Percentiles rank a stretch among this genome's conserved stretches.
Conservation (phyloP, 2,888 invertebrate species). For the Eledone cirrhosa region DNA sequence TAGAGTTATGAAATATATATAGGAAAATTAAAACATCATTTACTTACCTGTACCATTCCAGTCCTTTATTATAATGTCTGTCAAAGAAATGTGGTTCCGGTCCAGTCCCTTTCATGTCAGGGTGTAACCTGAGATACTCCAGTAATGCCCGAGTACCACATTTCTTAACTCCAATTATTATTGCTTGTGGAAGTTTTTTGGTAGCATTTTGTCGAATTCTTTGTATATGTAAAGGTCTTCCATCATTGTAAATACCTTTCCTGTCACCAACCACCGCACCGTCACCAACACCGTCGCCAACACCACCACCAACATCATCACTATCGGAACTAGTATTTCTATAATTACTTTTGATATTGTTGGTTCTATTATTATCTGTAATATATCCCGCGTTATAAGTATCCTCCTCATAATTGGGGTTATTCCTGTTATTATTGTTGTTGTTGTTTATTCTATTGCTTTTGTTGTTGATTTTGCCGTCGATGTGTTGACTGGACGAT, state of each 20-base stretch:
- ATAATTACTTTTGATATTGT: not conserved
- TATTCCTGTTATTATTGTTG: not conserved
- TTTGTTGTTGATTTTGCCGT: not conserved
- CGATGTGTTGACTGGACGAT: not conserved
- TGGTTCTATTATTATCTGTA: not conserved
- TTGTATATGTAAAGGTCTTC: slow-evolving; percentile 13
- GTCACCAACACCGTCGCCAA: not conserved
- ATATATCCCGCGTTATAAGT: not conserved
- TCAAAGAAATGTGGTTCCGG: slow-evolving; percentile 93
- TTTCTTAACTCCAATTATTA: slow-evolving; percentile 95
- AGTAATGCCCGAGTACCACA: slow-evolving; percentile 91
- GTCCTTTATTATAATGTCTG: slow-evolving; percentile 76
- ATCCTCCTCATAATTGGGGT: not conserved
- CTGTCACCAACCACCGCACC: not conserved
- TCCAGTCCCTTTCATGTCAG: slow-evolving; percentile 86
- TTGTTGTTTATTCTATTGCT: not conserved
- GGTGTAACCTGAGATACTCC: slow-evolving; percentile 91
- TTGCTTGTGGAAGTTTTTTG: slow-evolving; percentile 78
- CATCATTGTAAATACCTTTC: not conserved
- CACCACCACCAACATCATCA: not conserved
- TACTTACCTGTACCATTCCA: slow-evolving; percentile 77
- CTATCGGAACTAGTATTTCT: not conserved
- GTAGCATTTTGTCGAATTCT: slow-evolving; percentile 31
- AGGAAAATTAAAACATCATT: not conserved
- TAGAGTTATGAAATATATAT: not conserved